A percentile compares a stretch with the other conserved stretches of the same genome.
Evolutionary conservation across 1,140 invertebrate species (phyloP).

Genomic region (Pseudachorutes palmiensis): DNA sequence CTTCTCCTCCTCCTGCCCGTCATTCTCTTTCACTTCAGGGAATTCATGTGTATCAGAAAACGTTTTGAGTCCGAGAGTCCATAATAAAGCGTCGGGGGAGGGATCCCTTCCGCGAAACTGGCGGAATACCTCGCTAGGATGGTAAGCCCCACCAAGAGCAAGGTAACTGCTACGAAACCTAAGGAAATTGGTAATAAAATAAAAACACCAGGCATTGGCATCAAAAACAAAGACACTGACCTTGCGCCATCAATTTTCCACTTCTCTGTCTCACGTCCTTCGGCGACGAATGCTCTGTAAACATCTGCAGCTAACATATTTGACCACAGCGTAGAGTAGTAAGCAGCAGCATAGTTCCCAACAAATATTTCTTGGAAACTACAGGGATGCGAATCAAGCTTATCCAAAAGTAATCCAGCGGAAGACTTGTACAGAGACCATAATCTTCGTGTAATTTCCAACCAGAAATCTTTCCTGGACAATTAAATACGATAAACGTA

Average conservation of each 20-base stretch:
- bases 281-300: slow-evolving; percentile 73
- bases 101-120: slow-evolving; percentile 85
- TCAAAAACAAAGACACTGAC: slow-evolving; percentile 21
- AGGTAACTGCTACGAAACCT: slow-evolving; percentile 80
- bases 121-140: slow-evolving; percentile 75
- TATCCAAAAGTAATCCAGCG: slow-evolving; percentile 50
- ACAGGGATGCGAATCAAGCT: slow-evolving; percentile 68
- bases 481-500: neutral
- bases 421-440: slow-evolving; percentile 69
- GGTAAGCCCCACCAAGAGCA: slow-evolving; percentile 66
- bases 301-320: slow-evolving; percentile 82
- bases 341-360: slow-evolving; percentile 63
- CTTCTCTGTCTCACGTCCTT: slow-evolving; percentile 38
- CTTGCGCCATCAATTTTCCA: slow-evolving; percentile 27
- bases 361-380: slow-evolving; percentile 65
- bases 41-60: neutral
- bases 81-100: slow-evolving; percentile 68
- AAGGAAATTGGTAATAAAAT: too few species aligned
- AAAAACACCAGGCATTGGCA: neutral
- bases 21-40: neutral
- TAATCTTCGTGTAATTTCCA: slow-evolving; percentile 59
- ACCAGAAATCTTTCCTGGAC: slow-evolving; percentile 59
- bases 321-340: slow-evolving; percentile 70
- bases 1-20: too few species aligned
- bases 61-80: slow-evolving; percentile 49